Evolutionary conservation across 2,113 vertebrate genomes (phyloP), one percentile per base, ranked within the genome.

Genomic region (Actenoides lindsayi): DNA sequence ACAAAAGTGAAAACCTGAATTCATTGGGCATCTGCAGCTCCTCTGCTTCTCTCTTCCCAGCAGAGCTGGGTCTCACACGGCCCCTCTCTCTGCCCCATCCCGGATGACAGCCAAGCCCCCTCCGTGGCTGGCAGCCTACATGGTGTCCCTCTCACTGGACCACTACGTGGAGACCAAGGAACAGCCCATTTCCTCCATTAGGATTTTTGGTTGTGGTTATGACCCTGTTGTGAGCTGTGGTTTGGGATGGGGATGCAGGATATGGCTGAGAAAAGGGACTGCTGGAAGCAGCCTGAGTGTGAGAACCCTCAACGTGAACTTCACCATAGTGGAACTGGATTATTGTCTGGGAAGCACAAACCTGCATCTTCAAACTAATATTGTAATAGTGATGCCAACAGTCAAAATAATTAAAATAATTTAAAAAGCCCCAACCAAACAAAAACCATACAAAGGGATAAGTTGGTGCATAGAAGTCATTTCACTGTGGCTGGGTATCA

Each of bases 1-100:
- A 91, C 91, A 86, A 39, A 94, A 90, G 83, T 92, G 91, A 91
- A 77, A 95, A 93, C 96, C 91, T 93, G 95, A 87, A 93, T 94
- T 93, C 41, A 46, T 87, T 90, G 3, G 2, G 75, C 60, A 53
- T 39, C 62, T 6, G 4, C 1, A 5, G 67, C 50, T 93, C 76
- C 10, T 19, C 62, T 68, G 53, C 60, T 95, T 88, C 82, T 82
- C 35, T 62, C 82, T 82, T 33, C 65, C 83, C 4, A 0, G 53
- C 21, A 57, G 28, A 30, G 39, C 46, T 0, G 5, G 17, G 56
- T 46, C 77, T 74, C 18, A 1, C 51, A 6, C 0, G 0, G 27
- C 11, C 24, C 65, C 6, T 3, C 5, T 73, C 68, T 8, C 20
- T 35, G 12, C 51, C 46, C 25, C 6, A 3, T 56, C 16, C 37